Evolutionary conservation across 2,888 invertebrate species (phyloP), one percentile per base, ranked within the genome.

Genomic region (Endotricha flammealis): DNA sequence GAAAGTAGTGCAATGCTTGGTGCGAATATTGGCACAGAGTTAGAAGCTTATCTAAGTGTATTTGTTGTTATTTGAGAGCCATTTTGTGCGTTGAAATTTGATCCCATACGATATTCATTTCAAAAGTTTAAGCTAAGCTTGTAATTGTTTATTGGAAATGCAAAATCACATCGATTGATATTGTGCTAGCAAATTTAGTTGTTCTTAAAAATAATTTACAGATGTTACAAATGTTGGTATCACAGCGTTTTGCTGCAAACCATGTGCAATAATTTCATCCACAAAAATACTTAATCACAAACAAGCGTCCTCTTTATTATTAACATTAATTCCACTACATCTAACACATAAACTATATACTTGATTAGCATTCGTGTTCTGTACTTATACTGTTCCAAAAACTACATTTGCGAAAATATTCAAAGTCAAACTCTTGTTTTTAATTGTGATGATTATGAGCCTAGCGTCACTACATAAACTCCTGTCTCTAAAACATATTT

Each of bases 391-490:
- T 55, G 44, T 56, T 51, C 47, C 12, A 55, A 52, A 72, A 68
- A 58, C 74, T 77, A 72, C 51, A 53, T 36, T 72, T 72, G 72
- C 70, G 57, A 70, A 66, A 68, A 59, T 72, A 72, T 63, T 83
- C 86, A 86, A 86, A 86, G 86, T 86, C 86, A 86, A 86, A 86
- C 86, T 86, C 86, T 85, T 81, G 66, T 75, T 68, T 72, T 42
- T 61, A 62, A 55, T 68, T 73, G 70, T 78, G 75, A 80, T 80
- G 80, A 53, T n/a, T n/a, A 79, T 80, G 77, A 69, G 61, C 78
- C 75, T 78, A 69, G 78, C 75, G 50, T 65, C 50, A 61, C 77
- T 78, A 81, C 72, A 47, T 55, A 58, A 59, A 66, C 46, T 63
- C 44, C 51, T 66, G 28, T 34, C 64, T 20, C 20, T 20, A 31